Percentiles rank a stretch among this genome's conserved stretches.
Evolutionary conservation across 2,888 invertebrate species (phyloP).

Genomic region (Rotaria socialis): DNA sequence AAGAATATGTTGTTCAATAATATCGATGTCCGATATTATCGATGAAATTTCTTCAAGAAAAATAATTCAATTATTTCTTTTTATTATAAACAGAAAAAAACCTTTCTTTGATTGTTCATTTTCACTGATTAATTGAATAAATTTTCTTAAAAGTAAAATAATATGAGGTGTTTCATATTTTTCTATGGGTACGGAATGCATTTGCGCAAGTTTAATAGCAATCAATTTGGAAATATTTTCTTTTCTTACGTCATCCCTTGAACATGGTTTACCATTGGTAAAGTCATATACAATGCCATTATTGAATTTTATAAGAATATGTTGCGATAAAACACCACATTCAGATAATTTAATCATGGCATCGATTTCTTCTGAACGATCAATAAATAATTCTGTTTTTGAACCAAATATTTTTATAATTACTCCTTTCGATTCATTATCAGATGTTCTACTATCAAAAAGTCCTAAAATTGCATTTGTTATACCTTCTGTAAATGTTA

Average conservation of each 20-base stretch:
- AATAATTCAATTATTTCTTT: no score
- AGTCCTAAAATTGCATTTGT: constrained; percentile 2
- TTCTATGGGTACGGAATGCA: not conserved
- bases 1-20: not conserved
- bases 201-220: not conserved
- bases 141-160: not conserved
- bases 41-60: not conserved
- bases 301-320: constrained; percentile 45
- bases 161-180: not conserved
- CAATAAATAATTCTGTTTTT: constrained; percentile 54
- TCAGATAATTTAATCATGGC: constrained; percentile 44
- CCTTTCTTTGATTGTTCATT: not conserved
- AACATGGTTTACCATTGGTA: constrained; percentile 45
- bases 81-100: no score
- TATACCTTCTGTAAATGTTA: not conserved
- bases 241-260: constrained; percentile 39
- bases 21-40: not conserved
- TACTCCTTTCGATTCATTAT: constrained; percentile 35
- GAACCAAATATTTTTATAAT: constrained; percentile 54
- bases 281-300: constrained; percentile 48
- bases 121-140: not conserved
- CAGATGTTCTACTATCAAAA: not conserved
- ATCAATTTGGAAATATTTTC: constrained; percentile 35
- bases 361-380: constrained; percentile 49
- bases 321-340: not conserved